Conservation (phyloP, 2,113 vertebrate genomes). For the Eulemur rufifrons region DNA sequence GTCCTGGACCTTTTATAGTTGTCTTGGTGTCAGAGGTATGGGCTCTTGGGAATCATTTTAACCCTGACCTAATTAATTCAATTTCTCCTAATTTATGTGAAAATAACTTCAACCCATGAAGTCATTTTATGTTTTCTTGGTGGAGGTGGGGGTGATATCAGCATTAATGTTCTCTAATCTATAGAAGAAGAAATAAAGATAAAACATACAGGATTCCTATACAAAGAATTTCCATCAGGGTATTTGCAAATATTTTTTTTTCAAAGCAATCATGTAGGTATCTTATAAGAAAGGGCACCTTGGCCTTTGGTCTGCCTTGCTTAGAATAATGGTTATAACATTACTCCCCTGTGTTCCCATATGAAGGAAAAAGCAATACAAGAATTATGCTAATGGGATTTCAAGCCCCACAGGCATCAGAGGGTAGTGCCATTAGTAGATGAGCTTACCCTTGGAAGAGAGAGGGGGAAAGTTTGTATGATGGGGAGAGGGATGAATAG, state of each 20-base stretch:
- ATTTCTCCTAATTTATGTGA: neutral
- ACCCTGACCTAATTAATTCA: neutral
- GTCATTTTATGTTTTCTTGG: neutral
- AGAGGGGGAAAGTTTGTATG: neutral
- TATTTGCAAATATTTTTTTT: constrained; percentile 27
- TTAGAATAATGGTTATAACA: neutral
- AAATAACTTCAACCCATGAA: neutral
- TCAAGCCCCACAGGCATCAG: neutral
- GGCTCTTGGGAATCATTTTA: neutral
- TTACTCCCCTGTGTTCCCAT: neutral
- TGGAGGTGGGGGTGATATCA: neutral
- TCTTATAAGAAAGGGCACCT: neutral
- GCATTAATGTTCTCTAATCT: neutral
- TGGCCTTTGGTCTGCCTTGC: neutral
- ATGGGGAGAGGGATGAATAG: too few relatives aligned
- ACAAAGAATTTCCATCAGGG: neutral
- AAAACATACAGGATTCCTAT: neutral
- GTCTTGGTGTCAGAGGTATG: neutral
- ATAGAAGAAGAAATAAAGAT: neutral
- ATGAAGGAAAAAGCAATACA: neutral
- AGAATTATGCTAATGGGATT: neutral
- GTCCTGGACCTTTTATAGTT: neutral
- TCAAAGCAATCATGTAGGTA: neutral
- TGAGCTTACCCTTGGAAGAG: neutral
- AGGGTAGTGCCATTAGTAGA: neutral